Base-by-base conservation (phyloP, 2,888 invertebrate genomes). In the Heliconius aoede region DNA sequence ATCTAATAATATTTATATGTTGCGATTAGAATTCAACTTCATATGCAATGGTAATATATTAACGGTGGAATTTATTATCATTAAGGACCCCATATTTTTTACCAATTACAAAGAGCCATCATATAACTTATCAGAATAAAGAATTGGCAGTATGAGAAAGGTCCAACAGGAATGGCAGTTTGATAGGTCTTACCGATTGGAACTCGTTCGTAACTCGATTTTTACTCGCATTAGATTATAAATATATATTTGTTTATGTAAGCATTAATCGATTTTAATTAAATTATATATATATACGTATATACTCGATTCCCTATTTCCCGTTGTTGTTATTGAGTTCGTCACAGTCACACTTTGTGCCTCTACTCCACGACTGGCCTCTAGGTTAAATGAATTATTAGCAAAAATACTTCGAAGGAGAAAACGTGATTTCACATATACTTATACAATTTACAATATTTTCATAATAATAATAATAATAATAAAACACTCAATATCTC, bases 121-220 rank as follows among this genome's bases (percentile, higher is more conserved):
- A 87, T 87, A 88, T 64, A 85, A 83, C 85, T 89, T 89, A 89
- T 86, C 86, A 86, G 84, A 81, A 83, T 83, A 81, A 72, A 78
- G 75, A 76, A 74, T 81, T 85, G 85, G 86, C 86, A 86, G 84
- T 86, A 85, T 85, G 85, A 85, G 88, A 86, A 83, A 84, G 91
- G 81, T 90, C 91, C 86, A 81, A 84, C 83, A 86, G 88, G 83
- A 86, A 81, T 90, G 90, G 91, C 84, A 82, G 83, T 83, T 82
- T 80, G 84, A 84, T 84, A 80, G 78, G 80, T 64, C 75, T 77
- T 74, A 72, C 74, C 78, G 36, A 80, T 21, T 15, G 61, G 67
- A 79, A 80, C 71, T 73, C 76, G 73, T 73, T 75, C 64, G 69
- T 1, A 78, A 76, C 69, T 65, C 79, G 78, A 78, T 65, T 46